Percentiles rank a stretch among this genome's conserved stretches.
Evolutionary conservation across 2,888 invertebrate genomes (phyloP).

Genomic region (Bellardia pandia): DNA sequence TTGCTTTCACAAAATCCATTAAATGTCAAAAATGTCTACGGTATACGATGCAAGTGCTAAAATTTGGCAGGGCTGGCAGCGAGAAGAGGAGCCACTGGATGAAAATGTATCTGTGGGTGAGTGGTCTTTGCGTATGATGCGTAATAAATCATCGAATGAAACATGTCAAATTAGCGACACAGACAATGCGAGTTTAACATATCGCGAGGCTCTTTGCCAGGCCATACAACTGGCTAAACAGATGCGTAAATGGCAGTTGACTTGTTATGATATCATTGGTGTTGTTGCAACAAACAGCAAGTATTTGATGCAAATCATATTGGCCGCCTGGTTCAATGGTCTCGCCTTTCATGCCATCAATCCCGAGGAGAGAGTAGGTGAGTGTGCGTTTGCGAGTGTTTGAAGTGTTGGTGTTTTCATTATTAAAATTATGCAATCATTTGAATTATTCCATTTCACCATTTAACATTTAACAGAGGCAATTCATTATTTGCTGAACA

Average conservation of each 20-base stretch:
- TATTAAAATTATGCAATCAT: constrained; percentile 20
- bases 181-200: constrained; percentile 75
- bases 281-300: constrained; percentile 77
- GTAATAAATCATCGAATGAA: constrained; percentile 40
- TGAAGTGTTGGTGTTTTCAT: background rate
- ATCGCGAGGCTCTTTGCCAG: constrained; percentile 74
- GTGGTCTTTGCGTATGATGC: constrained; percentile 25
- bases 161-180: constrained; percentile 75
- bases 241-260: constrained; percentile 72
- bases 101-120: constrained; percentile 39
- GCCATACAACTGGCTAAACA: constrained; percentile 76
- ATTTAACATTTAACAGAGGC: constrained; percentile 1
- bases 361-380: constrained; percentile 74
- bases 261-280: constrained; percentile 77
- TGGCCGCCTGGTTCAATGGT: constrained; percentile 79
- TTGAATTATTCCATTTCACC: constrained; percentile 32
- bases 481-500: constrained; percentile 68
- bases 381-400: constrained; percentile 66
- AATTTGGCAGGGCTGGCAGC: constrained; percentile 30
- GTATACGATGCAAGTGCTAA: constrained; percentile 25
- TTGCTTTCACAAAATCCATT: background rate
- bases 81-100: background rate
- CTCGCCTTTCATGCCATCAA: constrained; percentile 78
- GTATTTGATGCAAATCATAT: constrained; percentile 76
- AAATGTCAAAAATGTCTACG: constrained; percentile 12